Conservation (phyloP, 1,140 invertebrate genomes). For the Drosophila rhopaloa region DNA sequence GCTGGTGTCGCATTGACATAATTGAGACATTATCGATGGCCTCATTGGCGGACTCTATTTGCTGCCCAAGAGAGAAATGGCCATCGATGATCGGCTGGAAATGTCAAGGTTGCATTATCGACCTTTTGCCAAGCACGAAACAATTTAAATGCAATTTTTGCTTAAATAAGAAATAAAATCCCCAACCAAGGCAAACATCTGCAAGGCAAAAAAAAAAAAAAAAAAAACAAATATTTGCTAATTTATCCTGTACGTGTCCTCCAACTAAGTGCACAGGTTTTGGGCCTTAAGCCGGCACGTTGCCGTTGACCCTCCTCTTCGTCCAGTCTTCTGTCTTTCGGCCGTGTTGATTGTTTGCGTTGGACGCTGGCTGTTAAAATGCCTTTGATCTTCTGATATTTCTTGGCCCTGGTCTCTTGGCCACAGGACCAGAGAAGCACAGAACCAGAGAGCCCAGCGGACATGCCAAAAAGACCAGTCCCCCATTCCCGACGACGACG, state of each 20-base stretch:
- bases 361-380: slow-evolving; percentile 81
- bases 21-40: slow-evolving; percentile 77
- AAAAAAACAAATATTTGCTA: slow-evolving; percentile 81
- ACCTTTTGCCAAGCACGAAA: slow-evolving; percentile 70
- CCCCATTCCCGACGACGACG: slow-evolving; percentile 23
- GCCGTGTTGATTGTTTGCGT: slow-evolving; percentile 81
- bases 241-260: slow-evolving; percentile 83
- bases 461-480: slow-evolving; percentile 43
- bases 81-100: slow-evolving; percentile 28
- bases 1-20: slow-evolving; percentile 65
- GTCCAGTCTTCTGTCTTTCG: slow-evolving; percentile 21
- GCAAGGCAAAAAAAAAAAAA: slow-evolving; percentile 19
- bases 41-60: slow-evolving; percentile 52
- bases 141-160: slow-evolving; percentile 83
- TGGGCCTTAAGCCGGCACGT: slow-evolving; percentile 67
- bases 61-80: slow-evolving; percentile 2
- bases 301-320: slow-evolving; percentile 45
- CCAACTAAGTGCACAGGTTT: slow-evolving; percentile 82
- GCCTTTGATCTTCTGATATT: slow-evolving; percentile 83
- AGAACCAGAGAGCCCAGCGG: slow-evolving; percentile 16
- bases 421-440: slow-evolving; percentile 10
- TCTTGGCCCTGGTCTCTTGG: slow-evolving; percentile 34
- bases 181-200: slow-evolving; percentile 32
- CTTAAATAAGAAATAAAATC: slow-evolving; percentile 83
- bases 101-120: slow-evolving; percentile 76